Evolutionary conservation across 2,113 vertebrate genomes (phyloP), one percentile per base, ranked within the genome.

Genomic region (western clawed frog (Xenopus tropicalis)): DNA sequence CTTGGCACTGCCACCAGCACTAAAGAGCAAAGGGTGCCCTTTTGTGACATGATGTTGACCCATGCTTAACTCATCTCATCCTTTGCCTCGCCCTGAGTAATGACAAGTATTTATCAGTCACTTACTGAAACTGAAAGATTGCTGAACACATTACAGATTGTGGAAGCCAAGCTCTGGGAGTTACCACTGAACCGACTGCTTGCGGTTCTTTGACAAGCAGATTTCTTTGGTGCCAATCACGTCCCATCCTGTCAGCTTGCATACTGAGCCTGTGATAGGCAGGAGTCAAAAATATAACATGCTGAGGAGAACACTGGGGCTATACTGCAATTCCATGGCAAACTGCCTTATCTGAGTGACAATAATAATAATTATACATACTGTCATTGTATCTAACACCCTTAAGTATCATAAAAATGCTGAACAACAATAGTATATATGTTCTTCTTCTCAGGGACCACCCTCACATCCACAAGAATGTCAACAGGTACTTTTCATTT

Each of bases 21-120:
- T 61, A 20, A 25, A 21, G 46, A 69, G 46, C 25, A 59, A 69
- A 69, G 57, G 57, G 46, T 75, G 72, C 58, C 72, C 72, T 75
- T 46, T 14, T 75, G 72, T 69, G 72, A 75, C 69, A 69, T 44
- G 48, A n/a, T n/a, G 52, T 46, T 82, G 81, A 82, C 74, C 79
- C 59, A 67, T 69, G 77, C 59, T 72, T 56, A 68, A 71, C 64
- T 54, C 46, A 62, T 69, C 72, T 75, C 57, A 71, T 77, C 75
- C 75, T 69, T 72, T 78, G 70, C 72, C 43, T 66, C 75, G 66
- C 72, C 64, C 37, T 67, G 22, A 20, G 61, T 71, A 71, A 69
- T 68, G 59, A 66, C 51, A 61, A 71, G 67, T 78, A 72, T 79
- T 79, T 78, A 75, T 74, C 64, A 66, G 68, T 75, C 64, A 61